Base-by-base conservation (phyloP, 2,888 invertebrate species). In the Archips crataeganus region DNA sequence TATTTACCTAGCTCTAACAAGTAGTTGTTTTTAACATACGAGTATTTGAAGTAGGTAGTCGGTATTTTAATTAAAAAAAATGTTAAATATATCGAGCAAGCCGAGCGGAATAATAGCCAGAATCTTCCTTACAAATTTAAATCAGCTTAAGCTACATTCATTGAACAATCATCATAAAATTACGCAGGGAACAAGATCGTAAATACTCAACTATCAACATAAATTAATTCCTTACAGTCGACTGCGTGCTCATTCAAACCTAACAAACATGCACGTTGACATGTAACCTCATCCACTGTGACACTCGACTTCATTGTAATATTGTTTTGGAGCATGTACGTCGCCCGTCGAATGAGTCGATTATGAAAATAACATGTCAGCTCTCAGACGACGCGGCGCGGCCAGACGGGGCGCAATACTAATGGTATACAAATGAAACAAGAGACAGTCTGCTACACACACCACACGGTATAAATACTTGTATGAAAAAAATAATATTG, bases 361-460 rank as follows among this genome's bases (percentile, higher is more conserved):
- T 90, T 90, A 90, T 90, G 86, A 88, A 90, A 90, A 90, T 89
- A 81, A 80, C 85, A 81, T 85, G 88, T 89, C 87, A 86, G 80
- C 80, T 69, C 74, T 77, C 77, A 75, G 69, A 77, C 77, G 79
- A 79, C 76, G 78, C 77, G 76, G 64, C 77, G 82, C 76, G 79
- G 78, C 75, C 79, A 67, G 75, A 72, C 71, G 63, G 70, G 71
- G 76, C 77, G 77, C 78, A 76, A 84, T 82, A 84, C 79, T 88
- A 89, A 90, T 89, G 85, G 84, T 85, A 87, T 85, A 89, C 87
- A 89, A 87, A 89, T 87, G 85, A 87, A 87, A 79, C 66, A 76
- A 77, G 75, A 82, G 80, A 81, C 80, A 80, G 78, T 77, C 79
- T 80, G 79, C 78, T 77, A 54, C 34, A 47, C 61, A 57, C 34